A percentile compares a stretch with the other conserved stretches of the same genome.
Conservation (phyloP, 2,797 vertebrate genomes). For the Malacoraja senta region DNA sequence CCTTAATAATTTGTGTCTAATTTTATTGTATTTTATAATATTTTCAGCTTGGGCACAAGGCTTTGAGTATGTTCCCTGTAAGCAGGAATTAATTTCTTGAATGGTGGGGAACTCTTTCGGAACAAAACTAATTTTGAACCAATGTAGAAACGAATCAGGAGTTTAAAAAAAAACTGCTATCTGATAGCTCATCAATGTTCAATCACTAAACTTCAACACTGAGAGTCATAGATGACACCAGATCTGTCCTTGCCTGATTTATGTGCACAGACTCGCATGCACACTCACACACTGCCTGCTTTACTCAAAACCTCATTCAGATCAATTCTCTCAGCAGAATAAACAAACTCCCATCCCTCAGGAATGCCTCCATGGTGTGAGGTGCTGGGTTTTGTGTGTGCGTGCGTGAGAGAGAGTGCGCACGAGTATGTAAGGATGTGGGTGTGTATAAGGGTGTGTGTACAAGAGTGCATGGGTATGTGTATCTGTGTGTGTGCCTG, state of each 20-base stretch:
- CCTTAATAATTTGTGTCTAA: not conserved
- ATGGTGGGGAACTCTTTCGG: not conserved
- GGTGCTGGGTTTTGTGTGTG: no score
- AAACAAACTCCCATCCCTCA: not conserved
- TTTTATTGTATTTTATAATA: not conserved
- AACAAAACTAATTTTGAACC: not conserved
- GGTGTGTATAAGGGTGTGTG: no score
- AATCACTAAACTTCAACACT: not conserved
- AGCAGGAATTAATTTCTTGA: not conserved
- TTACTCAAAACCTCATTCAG: not conserved
- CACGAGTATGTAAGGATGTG: no score
- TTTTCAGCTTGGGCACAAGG: not conserved
- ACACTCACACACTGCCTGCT: not conserved
- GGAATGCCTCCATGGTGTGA: not conserved
- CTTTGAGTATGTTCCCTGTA: not conserved
- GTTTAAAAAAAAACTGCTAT: not conserved
- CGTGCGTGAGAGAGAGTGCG: no score
- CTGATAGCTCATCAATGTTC: not conserved
- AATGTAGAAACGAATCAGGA: not conserved
- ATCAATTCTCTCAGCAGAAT: not conserved
- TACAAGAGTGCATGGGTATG: no score
- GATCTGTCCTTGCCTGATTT: not conserved
- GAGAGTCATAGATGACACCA: not conserved
- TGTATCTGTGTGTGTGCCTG: no score
- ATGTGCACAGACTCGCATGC: not conserved